Conservation (phyloP, 1,140 invertebrate genomes). For the Drosophila erecta region DNA sequence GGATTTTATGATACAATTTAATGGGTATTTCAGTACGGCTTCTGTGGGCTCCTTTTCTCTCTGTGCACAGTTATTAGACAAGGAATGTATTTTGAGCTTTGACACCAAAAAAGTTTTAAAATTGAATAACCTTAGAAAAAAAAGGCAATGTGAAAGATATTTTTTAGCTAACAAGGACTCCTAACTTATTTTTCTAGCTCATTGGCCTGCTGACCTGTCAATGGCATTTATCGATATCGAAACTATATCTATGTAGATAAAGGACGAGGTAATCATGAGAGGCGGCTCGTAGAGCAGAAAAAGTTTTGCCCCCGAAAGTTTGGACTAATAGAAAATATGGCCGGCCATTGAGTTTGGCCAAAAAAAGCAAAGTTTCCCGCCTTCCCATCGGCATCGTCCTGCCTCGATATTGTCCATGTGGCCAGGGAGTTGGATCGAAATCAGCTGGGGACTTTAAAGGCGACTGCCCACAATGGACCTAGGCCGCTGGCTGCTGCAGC, state of each 20-base stretch:
- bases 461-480: constrained; percentile 61
- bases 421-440: constrained; percentile 26
- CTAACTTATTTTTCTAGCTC: constrained; percentile 56
- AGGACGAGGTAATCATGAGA: constrained; percentile 48
- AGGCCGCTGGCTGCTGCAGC: constrained; percentile 68
- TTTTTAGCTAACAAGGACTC: constrained; percentile 34
- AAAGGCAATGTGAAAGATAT: constrained; percentile 18
- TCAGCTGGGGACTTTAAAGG: constrained; percentile 43
- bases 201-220: constrained; percentile 61
- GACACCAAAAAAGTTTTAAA: constrained; percentile 77
- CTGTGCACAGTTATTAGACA: constrained; percentile 1
- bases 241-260: constrained; percentile 58
- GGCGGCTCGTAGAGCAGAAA: constrained; percentile 33
- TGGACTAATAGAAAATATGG: constrained; percentile 63
- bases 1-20: too few species aligned
- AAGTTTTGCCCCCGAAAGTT: constrained; percentile 54
- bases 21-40: not conserved
- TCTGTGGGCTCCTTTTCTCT: not conserved
- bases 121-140: constrained; percentile 81
- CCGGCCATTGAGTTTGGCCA: constrained; percentile 47
- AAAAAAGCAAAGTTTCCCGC: constrained; percentile 42
- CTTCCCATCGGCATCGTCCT: not conserved
- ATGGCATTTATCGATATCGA: constrained; percentile 64
- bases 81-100: constrained; percentile 51
- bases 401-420: constrained; percentile 22